Base-by-base conservation (phyloP, 2,888 invertebrate species). In the Orchesellides sinensis region DNA sequence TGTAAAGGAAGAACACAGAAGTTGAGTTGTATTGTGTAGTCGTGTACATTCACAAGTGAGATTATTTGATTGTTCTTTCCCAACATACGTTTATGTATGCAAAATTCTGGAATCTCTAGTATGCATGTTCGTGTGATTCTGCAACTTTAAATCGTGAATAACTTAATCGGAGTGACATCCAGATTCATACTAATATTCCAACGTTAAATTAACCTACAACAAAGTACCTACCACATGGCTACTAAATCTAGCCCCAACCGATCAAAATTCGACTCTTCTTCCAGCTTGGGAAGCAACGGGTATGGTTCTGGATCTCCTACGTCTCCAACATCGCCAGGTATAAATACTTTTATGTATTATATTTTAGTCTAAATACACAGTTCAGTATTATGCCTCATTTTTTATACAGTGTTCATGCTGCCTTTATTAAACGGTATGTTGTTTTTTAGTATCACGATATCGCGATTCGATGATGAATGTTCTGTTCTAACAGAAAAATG, bases 261-360 rank as follows among this genome's bases (percentile, higher is more conserved):
- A 29, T 79, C 79, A 14, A 83, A 83, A 54, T 83, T 80, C 49
- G 80, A 83, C 19, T 80, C 79, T 25, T 68, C 80, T 12, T 83
- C 83, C 29, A 79, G 79, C 19, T 72, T 75, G 12, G 83, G 83
- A 29, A 40, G 40, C n/a, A 79, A 83, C 49, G 83, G 83, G 25
- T 83, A 83, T 23, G 47, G 54, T 25, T 75, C 74, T 6, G 70
- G 80, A 17, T 80, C 80, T 29, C 80, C 83, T 14, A 80, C 83
- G 23, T 63, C 83, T 52, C 82, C 83, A 14, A 80, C 83, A 29
- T 63, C 83, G 35, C 82, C 75, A 63, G 82, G 82, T 74, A 74
- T 21, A 52, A 74, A 21, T 52, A 40, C 14, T n/a, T n/a, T n/a
- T 40, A 40, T 40, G 40, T 40, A 40, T 40, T 32, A 32, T 32